These are phyloP conservation scores for Hexactinellida sp. DNA, from an alignment of 37 sponge, comb jelly and placozoan species.

Conservation along the genomic window DNA sequence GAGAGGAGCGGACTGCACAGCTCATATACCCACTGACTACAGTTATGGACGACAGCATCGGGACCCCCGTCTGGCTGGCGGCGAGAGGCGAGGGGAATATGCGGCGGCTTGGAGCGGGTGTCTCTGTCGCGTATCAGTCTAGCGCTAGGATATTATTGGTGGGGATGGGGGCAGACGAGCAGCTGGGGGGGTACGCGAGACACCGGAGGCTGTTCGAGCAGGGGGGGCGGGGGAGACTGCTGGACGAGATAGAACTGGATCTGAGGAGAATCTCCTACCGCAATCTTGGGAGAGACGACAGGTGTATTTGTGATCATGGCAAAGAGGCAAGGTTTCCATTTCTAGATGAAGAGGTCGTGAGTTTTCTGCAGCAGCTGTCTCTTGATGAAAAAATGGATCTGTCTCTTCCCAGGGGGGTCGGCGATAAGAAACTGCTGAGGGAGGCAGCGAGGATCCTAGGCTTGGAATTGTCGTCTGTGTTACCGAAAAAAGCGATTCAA, in stretches of 20 bases:
- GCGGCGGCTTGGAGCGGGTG: neutral
- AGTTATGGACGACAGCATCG: conserved; percentile 96
- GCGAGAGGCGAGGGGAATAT: conserved; percentile 59
- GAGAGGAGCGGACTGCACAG: conserved; percentile 44
- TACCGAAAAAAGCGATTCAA: conserved; percentile 92
- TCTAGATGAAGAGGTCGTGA: conserved; percentile 85
- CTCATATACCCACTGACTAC: conserved; percentile 73
- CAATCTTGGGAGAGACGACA: conserved; percentile 95
- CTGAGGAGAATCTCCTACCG: conserved; percentile 65
- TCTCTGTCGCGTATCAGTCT: neutral
- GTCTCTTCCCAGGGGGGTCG: conserved; percentile 61
- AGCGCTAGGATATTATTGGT: conserved; percentile 36
- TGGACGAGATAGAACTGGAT: conserved; percentile 72
- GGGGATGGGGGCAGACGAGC: conserved; percentile 88
- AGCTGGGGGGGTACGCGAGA: conserved; percentile 79
- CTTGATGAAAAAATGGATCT: conserved; percentile 73
- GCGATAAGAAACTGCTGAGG: conserved; percentile 83
- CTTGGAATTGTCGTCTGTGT: conserved; percentile 33
- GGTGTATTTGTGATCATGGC: conserved; percentile 78
- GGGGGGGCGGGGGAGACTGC: conserved; percentile 47
- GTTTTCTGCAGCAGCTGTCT: conserved; percentile 59
- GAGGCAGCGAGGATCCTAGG: conserved; percentile 62
- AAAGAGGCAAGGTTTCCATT: conserved; percentile 88
- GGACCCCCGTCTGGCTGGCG: conserved; percentile 96
- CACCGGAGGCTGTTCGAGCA: conserved; percentile 53